Base-by-base conservation (phyloP, 2,888 invertebrate genomes). In the Dorcus hopei region DNA sequence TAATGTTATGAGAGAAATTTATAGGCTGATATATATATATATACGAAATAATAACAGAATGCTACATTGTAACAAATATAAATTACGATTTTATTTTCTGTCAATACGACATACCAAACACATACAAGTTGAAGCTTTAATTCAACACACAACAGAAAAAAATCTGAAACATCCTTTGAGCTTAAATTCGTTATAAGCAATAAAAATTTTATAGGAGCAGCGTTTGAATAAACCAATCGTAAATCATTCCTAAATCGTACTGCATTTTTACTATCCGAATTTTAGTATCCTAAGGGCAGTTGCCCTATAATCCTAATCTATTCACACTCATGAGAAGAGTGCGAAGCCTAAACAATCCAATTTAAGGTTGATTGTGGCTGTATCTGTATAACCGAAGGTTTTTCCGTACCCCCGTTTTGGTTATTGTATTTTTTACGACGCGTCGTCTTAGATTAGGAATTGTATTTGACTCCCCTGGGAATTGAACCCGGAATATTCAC, bases 351-450 rank as follows among this genome's bases (percentile, higher is more conserved):
- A 71, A 72, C 68, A 69, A 72, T 72, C 68, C 71, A 72, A 72
- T 72, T 70, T 70, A 62, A 66, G 65, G 63, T 65, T 68, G 68
- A 69, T 69, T 68, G 68, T 64, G 65, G 59, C 65, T 57, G 56
- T 65, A 64, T 61, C 61, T 60, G 50, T 60, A 61, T 61, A 58
- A 64, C 53, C 55, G 52, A 63, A 57, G 50, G 55, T 53, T 38
- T 19, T 58, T 49, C 55, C 23, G 45, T 53, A 33, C 9, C 62
- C 62, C 64, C 58, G 58, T 61, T 61, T 61, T 65, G 67, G 68
- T 70, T 74, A 74, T 74, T 74, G 72, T 72, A 72, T 73, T 73
- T 74, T 74, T 72, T 75, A 75, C 72, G 74, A 73, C 62, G 70
- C 70, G 68, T 65, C 70, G 64, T 68, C 70, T 66, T 67, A 74